These are phyloP conservation scores for Rotaria magnacalcarata DNA, from an alignment of 2,888 invertebrate genomes.

Conservation along the genomic window DNA sequence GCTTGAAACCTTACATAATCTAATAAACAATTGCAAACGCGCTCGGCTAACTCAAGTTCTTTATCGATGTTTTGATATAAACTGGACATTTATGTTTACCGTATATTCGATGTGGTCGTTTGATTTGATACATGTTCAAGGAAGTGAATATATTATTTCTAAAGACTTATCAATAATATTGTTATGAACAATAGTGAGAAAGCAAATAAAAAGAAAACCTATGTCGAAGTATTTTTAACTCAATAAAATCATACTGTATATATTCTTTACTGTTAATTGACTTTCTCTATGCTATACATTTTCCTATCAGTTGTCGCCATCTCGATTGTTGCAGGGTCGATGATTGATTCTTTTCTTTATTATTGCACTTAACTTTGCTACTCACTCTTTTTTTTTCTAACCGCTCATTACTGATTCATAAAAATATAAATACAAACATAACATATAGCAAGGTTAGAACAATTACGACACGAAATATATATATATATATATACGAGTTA, in stretches of 20 bases:
- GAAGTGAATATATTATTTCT: background rate
- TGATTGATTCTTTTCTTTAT: background rate
- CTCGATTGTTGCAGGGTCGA: constrained; percentile 5
- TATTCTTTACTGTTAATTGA: background rate
- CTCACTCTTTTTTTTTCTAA: background rate
- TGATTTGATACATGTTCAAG: background rate
- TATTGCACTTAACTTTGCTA: background rate
- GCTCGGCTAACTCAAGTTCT: too few relatives aligned
- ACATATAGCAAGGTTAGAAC: background rate
- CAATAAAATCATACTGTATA: background rate
- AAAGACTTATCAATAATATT: background rate
- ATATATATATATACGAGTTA: background rate
- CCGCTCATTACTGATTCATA: background rate
- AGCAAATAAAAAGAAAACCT: background rate
- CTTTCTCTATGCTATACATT: background rate
- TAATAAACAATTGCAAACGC: too few relatives aligned
- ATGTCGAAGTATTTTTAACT: background rate
- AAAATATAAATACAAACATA: background rate
- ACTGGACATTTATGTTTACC: background rate
- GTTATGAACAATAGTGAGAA: background rate
- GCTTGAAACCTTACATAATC: too few relatives aligned
- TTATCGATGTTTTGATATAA: too few relatives aligned
- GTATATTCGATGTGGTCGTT: background rate
- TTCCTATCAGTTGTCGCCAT: background rate
- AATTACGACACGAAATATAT: background rate